These are phyloP conservation scores for Latrodectus geometricus DNA, from an alignment of 1,140 invertebrate species.

Conservation along the genomic window DNA sequence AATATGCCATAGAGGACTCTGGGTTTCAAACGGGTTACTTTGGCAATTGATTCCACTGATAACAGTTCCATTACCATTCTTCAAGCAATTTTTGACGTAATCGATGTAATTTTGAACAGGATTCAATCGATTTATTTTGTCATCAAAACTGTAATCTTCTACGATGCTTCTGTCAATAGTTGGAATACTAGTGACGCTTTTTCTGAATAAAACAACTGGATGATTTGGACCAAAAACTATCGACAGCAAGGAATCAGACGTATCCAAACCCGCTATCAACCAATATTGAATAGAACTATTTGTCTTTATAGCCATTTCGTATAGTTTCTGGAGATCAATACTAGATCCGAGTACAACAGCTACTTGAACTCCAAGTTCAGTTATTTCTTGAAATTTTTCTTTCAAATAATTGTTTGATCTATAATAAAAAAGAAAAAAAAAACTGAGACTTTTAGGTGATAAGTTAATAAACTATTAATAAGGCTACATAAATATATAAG, in stretches of 20 bases:
- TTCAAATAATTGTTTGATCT: neutral
- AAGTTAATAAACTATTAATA: no score
- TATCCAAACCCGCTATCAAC: conserved; percentile 21
- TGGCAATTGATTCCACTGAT: neutral
- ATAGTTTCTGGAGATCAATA: conserved; percentile 11
- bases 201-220: conserved; percentile 25
- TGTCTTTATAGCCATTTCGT: neutral
- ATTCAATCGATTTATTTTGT: conserved; percentile 32
- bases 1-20: conserved; percentile 16
- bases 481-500: no score
- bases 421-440: conserved; percentile 7
- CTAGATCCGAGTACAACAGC: conserved; percentile 14
- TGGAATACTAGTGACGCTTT: neutral
- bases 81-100: conserved; percentile 5
- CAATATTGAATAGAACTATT: conserved; percentile 37
- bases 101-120: conserved; percentile 13
- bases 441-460: no score
- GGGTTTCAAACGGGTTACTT: neutral
- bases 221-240: conserved; percentile 26
- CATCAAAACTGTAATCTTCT: neutral
- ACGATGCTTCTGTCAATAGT: conserved; percentile 20
- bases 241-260: neutral
- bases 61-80: neutral
- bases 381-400: conserved; percentile 17
- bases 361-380: conserved; percentile 11